Base-by-base conservation (phyloP, 2,113 vertebrate genomes). In the Poeciliopsis occidentalis region DNA sequence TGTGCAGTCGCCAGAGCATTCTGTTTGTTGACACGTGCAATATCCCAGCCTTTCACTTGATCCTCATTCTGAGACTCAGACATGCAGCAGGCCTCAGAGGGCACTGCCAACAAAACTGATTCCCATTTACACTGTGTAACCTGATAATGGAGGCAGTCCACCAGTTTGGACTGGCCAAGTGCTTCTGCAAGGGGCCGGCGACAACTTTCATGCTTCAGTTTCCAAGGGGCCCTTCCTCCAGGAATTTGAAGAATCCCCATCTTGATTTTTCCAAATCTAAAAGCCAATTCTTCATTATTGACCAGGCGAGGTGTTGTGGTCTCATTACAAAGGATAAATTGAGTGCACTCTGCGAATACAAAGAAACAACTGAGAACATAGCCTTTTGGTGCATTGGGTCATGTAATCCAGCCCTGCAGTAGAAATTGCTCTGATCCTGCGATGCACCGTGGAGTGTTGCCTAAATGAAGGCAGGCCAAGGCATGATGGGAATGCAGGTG, bases 401-500 rank as follows among this genome's bases (percentile, higher is more conserved):
- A 7, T 69, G 82, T 80, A 86, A 86, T 69, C 61, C 34, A 41
- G 41, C 63, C 70, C 66, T 68, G 69, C 64, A 8, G 69, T 70
- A 71, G 41, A 76, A 76, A 86, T 70, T 57, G 75, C 73, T 64
- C 60, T 57, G 73, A 73, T 72, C 73, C 68, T 66, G 75, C 1
- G 13, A 71, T 69, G 73, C 71, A 24, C 64, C 41, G 6, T 66
- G 19, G 60, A 37, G 34, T 80, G 74, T 71, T 77, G 80, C 67
- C 72, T 67, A 71, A 75, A 83, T 70, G 62, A 77, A 89, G 74
- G 71, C 67, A 1, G 19, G 75, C 75, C 75, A 79, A 76, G 47
- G 72, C 83, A 83, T 85, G 81, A 80, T 81, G 86, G 87, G 87
- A 88, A 74, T 63, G 62, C 29, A 76, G 86, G 60, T 67, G 71